A percentile compares a stretch with the other conserved stretches of the same genome.
phyloP scores from a whole-genome alignment of 2,888 invertebrate species.

The Pammene aurita region DNA sequence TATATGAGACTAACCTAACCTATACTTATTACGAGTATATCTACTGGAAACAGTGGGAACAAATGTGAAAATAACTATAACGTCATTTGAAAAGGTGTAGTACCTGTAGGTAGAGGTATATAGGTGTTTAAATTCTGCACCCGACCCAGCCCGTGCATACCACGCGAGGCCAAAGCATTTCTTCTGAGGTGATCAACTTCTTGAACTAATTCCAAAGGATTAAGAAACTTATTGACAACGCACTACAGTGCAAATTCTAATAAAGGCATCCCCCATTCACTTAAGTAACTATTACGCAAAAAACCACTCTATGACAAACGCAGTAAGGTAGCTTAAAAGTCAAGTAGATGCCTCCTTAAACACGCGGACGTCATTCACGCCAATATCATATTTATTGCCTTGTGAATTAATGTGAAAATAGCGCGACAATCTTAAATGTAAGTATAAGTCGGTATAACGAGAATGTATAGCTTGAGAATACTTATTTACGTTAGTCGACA shows the following conservation, averaged over 20 bases:
- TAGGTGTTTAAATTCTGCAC: slow-evolving; percentile 51
- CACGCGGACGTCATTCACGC: slow-evolving; percentile 21
- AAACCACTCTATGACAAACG: slow-evolving; percentile 43
- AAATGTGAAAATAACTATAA: slow-evolving; percentile 15
- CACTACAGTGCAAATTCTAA: slow-evolving; percentile 44
- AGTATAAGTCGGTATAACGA: slow-evolving; percentile 59
- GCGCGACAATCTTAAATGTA: slow-evolving; percentile 43
- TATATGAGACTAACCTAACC: no score
- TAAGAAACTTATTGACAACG: slow-evolving; percentile 45
- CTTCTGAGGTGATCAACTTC: slow-evolving; percentile 73
- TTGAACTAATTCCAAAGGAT: slow-evolving; percentile 40
- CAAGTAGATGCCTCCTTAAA: slow-evolving; percentile 25
- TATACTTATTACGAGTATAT: no score
- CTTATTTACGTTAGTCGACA: slow-evolving; percentile 56
- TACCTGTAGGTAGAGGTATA: no score
- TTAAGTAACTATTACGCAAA: slow-evolving; percentile 46
- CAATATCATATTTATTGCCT: slow-evolving; percentile 28
- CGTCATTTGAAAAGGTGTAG: slow-evolving; percentile 38
- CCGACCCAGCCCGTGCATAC: slow-evolving; percentile 58
- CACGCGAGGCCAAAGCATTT: slow-evolving; percentile 71
- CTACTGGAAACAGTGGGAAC: no score
- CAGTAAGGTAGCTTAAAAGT: slow-evolving; percentile 20
- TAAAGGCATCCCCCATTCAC: slow-evolving; percentile 44
- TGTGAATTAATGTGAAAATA: slow-evolving; percentile 43
- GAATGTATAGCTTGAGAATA: slow-evolving; percentile 51